Conservation (phyloP, 2,797 vertebrate species). For the Stomatorhinus walkeri region DNA sequence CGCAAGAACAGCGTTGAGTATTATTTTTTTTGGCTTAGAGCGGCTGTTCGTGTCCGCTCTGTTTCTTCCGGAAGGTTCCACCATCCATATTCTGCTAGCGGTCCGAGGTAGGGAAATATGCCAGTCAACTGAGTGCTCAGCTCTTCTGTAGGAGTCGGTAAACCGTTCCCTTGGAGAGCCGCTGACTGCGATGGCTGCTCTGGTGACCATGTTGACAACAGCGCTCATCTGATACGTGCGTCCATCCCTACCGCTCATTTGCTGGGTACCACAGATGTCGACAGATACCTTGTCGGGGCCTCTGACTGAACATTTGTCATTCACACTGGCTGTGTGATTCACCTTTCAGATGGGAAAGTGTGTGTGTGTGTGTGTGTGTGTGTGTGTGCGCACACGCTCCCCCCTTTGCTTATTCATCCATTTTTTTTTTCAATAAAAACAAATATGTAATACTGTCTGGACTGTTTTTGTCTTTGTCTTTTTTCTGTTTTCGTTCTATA, state of each 20-base stretch:
- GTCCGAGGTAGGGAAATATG: background rate
- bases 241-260: background rate
- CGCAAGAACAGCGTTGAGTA: background rate
- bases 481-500: background rate
- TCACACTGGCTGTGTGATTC: constrained; percentile 23
- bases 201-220: background rate
- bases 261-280: background rate
- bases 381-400: background rate
- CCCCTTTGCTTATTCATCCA: constrained; percentile 30
- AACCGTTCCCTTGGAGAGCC: background rate
- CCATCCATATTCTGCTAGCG: background rate
- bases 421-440: constrained; percentile 39
- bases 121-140: background rate
- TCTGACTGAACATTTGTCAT: background rate
- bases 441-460: constrained; percentile 20
- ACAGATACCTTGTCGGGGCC: background rate
- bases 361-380: background rate
- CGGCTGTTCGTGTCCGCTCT: background rate
- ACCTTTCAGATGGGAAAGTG: background rate
- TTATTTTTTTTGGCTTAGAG: background rate
- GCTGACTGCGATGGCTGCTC: background rate
- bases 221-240: background rate
- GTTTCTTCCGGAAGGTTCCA: background rate
- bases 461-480: background rate
- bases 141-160: background rate